Evolutionary conservation across 2,797 vertebrate species (phyloP), one percentile per base, ranked within the genome.

Genomic region (Australoheros facetus): DNA sequence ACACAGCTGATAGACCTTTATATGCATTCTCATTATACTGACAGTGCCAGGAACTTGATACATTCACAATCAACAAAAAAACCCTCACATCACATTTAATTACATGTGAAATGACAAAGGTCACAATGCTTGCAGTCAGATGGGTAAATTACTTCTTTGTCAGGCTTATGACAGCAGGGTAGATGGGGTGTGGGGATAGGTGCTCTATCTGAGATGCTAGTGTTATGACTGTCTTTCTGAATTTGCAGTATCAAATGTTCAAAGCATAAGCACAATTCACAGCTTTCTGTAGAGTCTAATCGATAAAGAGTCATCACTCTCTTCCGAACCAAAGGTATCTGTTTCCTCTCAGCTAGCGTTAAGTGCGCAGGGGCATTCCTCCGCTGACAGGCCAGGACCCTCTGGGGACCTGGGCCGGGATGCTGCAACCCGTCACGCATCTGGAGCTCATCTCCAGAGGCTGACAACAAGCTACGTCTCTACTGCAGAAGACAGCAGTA

Each of bases 281-380:
- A 92, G 92, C 86, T 93, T 93, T 93, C 72, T 83, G 80, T 73
- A 70, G 76, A 80, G 83, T 77, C 85, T 85, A 89, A 95, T 94
- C 92, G 84, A 95, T 93, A 82, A 45, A 77, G 81, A 88, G 88
- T 73, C 73, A 91, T 94, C 93, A 85, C 87, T 82, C 81, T 16
- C 69, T 87, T 83, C 81, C 79, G 86, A 80, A 72, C 51, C 82
- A 55, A 89, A 82, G 88, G 87, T 92, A 94, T 95, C 93, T 80
- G 93, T 91, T 95, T 95, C 89, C 92, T 91, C 89, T 94, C 92
- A 92, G 92, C 88, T 71, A 91, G 86, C 78, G 87, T 93, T 93
- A 93, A 94, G 93, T 93, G 93, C 92, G 90, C 91, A 75, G 89
- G 88, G 91, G 91, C 91, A 93, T 94, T 94, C 93, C 92, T 90